Conservation (phyloP, 2,797 vertebrate genomes). For the Calcarius lapponicus region DNA sequence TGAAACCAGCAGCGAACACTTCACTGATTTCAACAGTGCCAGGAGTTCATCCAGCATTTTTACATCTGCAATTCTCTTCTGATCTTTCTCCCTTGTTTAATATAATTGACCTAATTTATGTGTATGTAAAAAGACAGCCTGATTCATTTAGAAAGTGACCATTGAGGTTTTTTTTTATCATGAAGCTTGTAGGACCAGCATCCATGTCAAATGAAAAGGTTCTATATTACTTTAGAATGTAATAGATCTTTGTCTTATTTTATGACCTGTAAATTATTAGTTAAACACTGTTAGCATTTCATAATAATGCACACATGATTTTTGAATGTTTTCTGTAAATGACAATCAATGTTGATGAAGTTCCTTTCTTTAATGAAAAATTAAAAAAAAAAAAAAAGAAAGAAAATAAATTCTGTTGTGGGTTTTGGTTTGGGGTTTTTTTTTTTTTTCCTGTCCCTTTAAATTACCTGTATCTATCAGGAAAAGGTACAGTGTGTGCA, state of each 20-base stretch:
- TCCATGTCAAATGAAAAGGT: conserved; percentile 73
- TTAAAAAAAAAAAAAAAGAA: conserved; percentile 72
- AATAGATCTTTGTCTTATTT: conserved; percentile 81
- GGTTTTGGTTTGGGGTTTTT: neutral
- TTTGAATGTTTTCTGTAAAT: conserved; percentile 90
- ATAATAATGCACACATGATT: conserved; percentile 86
- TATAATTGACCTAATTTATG: conserved; percentile 76
- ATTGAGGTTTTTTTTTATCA: conserved; percentile 69
- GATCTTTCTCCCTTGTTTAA: conserved; percentile 74
- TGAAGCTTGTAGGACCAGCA: conserved; percentile 76
- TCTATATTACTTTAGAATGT: conserved; percentile 86
- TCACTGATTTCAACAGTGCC: neutral
- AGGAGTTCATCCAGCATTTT: conserved; percentile 53
- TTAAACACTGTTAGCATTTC: conserved; percentile 82
- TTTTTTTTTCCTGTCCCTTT: neutral
- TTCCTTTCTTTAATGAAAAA: conserved; percentile 84
- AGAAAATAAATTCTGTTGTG: conserved; percentile 56
- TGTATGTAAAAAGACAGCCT: conserved; percentile 77
- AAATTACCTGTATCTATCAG: neutral
- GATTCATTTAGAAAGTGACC: conserved; percentile 80
- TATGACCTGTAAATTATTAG: conserved; percentile 85
- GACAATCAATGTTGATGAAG: conserved; percentile 88
- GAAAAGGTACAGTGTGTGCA: neutral
- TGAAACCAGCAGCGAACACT: neutral
- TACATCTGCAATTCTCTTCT: conserved; percentile 70